Evolutionary conservation across 2,888 invertebrate genomes (phyloP).

Genomic region (Agonopterix heracliana): DNA sequence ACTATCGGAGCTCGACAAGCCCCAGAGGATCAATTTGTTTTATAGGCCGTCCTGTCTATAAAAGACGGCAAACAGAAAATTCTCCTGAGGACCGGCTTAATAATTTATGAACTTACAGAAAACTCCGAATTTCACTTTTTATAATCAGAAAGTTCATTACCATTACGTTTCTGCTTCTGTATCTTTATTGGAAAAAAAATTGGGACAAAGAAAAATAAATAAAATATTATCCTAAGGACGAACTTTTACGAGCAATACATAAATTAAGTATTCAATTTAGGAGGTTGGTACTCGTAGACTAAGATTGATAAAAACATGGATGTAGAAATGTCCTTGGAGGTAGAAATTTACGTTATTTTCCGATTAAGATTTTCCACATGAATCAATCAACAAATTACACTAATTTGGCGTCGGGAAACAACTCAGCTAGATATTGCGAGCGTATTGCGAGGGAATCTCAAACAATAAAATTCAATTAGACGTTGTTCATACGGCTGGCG

Average conservation of each 20-base stretch:
- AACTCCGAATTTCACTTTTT: conserved; percentile 19
- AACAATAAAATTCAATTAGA: conserved; percentile 36
- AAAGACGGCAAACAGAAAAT: conserved; percentile 49
- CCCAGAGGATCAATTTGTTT: conserved; percentile 51
- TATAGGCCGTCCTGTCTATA: conserved; percentile 49
- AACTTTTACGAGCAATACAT: too few species aligned
- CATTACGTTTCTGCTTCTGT: conserved; percentile 3
- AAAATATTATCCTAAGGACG: not conserved
- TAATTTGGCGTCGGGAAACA: too few species aligned
- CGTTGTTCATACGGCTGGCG: conserved; percentile 23
- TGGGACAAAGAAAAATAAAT: not conserved
- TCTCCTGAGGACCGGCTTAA: conserved; percentile 39
- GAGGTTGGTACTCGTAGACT: too few species aligned
- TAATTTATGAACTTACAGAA: conserved; percentile 44
- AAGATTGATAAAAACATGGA: too few species aligned
- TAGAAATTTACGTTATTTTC: too few species aligned
- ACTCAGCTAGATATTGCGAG: too few species aligned
- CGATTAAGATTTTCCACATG: too few species aligned
- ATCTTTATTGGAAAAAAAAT: conserved; percentile 4
- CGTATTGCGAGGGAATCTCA: too few species aligned
- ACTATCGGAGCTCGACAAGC: conserved; percentile 41
- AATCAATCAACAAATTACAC: too few species aligned
- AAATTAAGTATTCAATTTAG: too few species aligned
- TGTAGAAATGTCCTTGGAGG: too few species aligned
- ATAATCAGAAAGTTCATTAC: conserved; percentile 10